phyloP scores from a whole-genome alignment of 2,113 vertebrate genomes.

The Acrocephalus kingi region DNA sequence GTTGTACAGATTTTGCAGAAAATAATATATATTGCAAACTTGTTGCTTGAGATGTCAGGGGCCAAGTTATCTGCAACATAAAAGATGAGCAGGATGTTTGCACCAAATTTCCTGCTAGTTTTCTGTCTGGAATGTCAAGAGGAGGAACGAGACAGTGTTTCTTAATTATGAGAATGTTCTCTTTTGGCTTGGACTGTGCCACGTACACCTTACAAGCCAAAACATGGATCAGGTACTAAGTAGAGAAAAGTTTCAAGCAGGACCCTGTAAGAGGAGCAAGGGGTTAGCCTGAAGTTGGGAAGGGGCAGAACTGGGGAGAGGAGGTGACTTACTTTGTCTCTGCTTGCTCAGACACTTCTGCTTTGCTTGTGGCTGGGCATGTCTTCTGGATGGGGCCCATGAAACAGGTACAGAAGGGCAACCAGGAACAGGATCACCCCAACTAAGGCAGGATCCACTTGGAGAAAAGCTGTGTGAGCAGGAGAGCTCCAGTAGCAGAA shows the following conservation, averaged over 20 bases:
- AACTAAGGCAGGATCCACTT: not conserved
- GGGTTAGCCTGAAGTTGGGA: not conserved
- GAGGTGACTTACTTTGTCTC: not conserved
- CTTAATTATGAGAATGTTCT: not conserved
- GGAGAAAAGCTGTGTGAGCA: slow-evolving; percentile 30
- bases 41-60: not conserved
- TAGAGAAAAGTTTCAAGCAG: not conserved
- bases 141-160: not conserved
- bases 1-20: not conserved
- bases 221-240: not conserved
- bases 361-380: not conserved
- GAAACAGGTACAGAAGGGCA: slow-evolving; percentile 18
- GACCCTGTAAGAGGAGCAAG: not conserved
- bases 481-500: slow-evolving; percentile 34
- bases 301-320: not conserved
- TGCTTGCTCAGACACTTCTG: slow-evolving; percentile 17
- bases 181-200: not conserved
- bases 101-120: not conserved
- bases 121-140: not conserved
- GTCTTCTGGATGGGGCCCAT: not conserved
- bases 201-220: fast-evolving
- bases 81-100: not conserved
- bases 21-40: not conserved
- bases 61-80: not conserved
- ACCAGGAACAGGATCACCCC: slow-evolving; percentile 1